These are phyloP conservation scores for Perdita meconis DNA, from an alignment of 2,888 invertebrate species.

Conservation along the genomic window DNA sequence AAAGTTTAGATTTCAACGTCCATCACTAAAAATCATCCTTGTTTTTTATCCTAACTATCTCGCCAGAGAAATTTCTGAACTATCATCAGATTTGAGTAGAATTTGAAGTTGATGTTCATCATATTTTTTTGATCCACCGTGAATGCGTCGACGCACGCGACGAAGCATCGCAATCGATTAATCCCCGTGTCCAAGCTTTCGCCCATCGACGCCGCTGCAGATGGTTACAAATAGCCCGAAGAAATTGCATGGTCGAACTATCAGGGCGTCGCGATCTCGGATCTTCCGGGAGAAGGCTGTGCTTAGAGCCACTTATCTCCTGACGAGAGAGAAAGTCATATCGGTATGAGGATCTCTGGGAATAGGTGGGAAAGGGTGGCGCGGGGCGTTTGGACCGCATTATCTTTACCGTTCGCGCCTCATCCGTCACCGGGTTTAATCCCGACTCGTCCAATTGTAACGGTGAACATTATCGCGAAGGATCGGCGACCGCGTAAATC, in stretches of 20 bases:
- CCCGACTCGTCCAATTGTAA: conserved; percentile 52
- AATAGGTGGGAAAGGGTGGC: background rate
- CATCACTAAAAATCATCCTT: too few species aligned
- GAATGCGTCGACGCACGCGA: background rate
- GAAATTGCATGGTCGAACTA: conserved; percentile 13
- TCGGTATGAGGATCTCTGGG: conserved; percentile 14
- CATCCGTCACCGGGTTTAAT: conserved; percentile 49
- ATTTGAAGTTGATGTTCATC: background rate
- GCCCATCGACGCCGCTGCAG: conserved; percentile 17
- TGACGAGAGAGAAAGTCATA: conserved; percentile 17
- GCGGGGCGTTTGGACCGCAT: conserved; percentile 27
- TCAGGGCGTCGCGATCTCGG: conserved; percentile 28
- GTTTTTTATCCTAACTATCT: background rate
- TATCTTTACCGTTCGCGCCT: conserved; percentile 48
- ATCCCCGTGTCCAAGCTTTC: background rate
- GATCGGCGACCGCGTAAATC: conserved; percentile 52
- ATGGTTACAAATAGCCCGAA: conserved; percentile 37
- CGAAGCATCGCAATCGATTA: conserved; percentile 25
- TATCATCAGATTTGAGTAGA: too few species aligned
- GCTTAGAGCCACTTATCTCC: conserved; percentile 44
- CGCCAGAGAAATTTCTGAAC: too few species aligned
- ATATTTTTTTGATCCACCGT: background rate
- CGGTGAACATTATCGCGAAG: conserved; percentile 45
- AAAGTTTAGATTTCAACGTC: too few species aligned
- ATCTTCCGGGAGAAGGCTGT: conserved; percentile 13